These are phyloP conservation scores for Peromyscus leucopus DNA, from an alignment of 2,113 vertebrate genomes.

Conservation along the genomic window DNA sequence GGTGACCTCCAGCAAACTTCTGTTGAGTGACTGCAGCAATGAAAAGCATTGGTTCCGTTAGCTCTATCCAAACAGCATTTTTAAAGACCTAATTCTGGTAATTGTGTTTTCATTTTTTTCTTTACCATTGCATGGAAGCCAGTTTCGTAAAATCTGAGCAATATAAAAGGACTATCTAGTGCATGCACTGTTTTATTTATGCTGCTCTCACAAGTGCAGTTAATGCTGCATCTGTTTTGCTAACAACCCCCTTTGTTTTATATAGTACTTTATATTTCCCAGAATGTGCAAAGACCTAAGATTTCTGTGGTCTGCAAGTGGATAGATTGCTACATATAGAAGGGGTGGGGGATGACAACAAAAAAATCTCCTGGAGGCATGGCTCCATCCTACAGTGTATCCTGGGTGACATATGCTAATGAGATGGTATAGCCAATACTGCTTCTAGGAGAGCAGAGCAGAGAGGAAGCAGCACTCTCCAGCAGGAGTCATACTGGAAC, in stretches of 20 bases:
- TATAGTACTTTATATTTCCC: conserved; percentile 57
- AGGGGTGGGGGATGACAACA: neutral
- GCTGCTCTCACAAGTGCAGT: conserved; percentile 70
- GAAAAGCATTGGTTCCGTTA: conserved; percentile 61
- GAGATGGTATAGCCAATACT: neutral
- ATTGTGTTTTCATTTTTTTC: neutral
- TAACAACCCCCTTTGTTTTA: conserved; percentile 74
- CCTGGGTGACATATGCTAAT: neutral
- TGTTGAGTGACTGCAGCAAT: neutral
- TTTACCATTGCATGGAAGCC: conserved; percentile 65
- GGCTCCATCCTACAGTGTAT: neutral
- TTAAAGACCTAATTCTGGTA: conserved; percentile 48
- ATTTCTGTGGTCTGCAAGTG: neutral
- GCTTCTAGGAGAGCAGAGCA: neutral
- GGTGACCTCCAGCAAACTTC: conserved; percentile 42
- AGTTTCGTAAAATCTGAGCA: conserved; percentile 49
- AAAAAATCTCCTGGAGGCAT: neutral
- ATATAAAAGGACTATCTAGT: conserved; percentile 50
- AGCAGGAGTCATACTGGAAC: neutral
- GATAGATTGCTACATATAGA: conserved; percentile 10
- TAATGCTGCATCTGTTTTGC: conserved; percentile 77
- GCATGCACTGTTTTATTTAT: conserved; percentile 71
- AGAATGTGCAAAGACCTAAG: conserved; percentile 27
- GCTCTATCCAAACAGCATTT: conserved; percentile 19
- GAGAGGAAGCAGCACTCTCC: neutral